These are phyloP conservation scores for Callocephalon fimbriatum DNA, from an alignment of 2,113 vertebrate genomes.

Conservation along the genomic window DNA sequence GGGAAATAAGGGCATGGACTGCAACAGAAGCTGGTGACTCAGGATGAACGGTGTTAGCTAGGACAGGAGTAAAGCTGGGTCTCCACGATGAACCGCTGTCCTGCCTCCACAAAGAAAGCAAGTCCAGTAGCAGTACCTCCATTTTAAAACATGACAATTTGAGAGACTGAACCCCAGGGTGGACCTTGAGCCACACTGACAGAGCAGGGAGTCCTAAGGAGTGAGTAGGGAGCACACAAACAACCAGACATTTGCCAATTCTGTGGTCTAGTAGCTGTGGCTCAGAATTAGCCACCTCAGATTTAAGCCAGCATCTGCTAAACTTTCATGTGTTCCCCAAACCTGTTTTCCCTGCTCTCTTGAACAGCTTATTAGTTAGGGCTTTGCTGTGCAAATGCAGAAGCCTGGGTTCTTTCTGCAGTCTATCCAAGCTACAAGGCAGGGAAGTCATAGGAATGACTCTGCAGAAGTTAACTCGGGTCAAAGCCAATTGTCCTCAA, in stretches of 20 bases:
- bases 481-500: not conserved
- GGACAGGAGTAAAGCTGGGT: not conserved
- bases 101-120: not conserved
- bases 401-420: not conserved
- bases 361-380: not conserved
- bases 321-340: not conserved
- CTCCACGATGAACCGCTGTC: accelerated
- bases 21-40: not conserved
- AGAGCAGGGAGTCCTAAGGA: not conserved
- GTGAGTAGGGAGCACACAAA: not conserved
- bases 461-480: not conserved
- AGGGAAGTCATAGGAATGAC: not conserved
- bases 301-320: not conserved
- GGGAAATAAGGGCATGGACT: not conserved
- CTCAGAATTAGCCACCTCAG: not conserved
- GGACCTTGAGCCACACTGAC: not conserved
- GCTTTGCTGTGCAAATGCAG: not conserved
- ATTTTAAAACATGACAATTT: not conserved
- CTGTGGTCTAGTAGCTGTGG: not conserved
- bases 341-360: not conserved
- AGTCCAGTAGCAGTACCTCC: not conserved
- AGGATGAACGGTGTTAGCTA: not conserved
- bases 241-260: accelerated
- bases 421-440: not conserved
- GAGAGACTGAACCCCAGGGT: not conserved